A percentile compares a stretch with the other conserved stretches of the same genome.
phyloP scores from a whole-genome alignment of 2,888 invertebrate species.

The Heteromyza rotundicornis region DNA sequence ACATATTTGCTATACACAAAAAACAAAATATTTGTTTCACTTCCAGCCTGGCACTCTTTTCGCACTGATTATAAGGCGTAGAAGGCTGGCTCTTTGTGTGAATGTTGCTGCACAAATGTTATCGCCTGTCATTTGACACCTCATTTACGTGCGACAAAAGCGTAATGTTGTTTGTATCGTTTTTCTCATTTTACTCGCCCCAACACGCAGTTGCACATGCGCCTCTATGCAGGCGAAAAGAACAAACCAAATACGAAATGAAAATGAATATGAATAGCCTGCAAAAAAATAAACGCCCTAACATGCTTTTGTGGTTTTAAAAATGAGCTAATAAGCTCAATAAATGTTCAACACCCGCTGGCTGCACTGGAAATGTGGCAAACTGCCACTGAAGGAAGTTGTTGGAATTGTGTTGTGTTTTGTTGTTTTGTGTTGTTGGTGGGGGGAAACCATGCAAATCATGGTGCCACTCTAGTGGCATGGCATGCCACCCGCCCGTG shows the following conservation, averaged over 20 bases:
- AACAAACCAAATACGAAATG: not conserved
- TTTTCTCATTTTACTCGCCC: not conserved
- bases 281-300: not conserved
- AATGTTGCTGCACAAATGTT: slow-evolving; percentile 20
- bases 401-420: too few relatives aligned
- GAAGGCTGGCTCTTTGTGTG: too few relatives aligned
- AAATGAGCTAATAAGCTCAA: slow-evolving; percentile 55
- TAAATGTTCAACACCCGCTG: slow-evolving; percentile 59
- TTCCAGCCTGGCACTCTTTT: not conserved
- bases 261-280: too few relatives aligned
- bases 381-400: too few relatives aligned
- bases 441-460: not conserved
- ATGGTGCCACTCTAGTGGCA: not conserved
- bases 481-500: slow-evolving; percentile 27
- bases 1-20: too few relatives aligned
- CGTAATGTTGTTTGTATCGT: not conserved
- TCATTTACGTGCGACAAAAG: slow-evolving; percentile 50
- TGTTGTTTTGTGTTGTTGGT: too few relatives aligned
- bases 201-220: not conserved
- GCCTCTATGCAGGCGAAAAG: too few relatives aligned
- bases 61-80: not conserved
- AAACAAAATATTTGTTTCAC: too few relatives aligned
- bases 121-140: slow-evolving; percentile 59
- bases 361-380: slow-evolving; percentile 20
- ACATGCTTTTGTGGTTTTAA: slow-evolving; percentile 18